Percentiles rank a stretch among this genome's conserved stretches.
Evolutionary conservation across 2,888 invertebrate species (phyloP).

Genomic region (Ophion obscuratus): DNA sequence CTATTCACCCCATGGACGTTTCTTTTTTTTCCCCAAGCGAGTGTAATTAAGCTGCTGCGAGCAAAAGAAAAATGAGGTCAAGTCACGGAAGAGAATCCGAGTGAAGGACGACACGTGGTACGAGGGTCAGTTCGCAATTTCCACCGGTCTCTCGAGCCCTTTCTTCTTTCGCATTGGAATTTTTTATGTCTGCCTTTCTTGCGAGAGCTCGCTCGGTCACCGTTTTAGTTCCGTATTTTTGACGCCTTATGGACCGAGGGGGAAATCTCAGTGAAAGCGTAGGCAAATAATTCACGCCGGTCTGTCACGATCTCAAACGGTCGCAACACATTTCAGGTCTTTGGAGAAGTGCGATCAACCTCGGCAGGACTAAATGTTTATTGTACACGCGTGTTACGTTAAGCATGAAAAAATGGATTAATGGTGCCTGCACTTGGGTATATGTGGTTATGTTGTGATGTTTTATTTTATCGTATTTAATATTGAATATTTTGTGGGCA

Average conservation of each 20-base stretch:
- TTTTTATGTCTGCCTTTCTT: neutral
- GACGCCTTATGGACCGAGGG: constrained; percentile 14
- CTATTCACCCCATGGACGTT: constrained; percentile 43
- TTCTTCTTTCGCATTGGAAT: constrained; percentile 16
- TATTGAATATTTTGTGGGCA: too few species aligned
- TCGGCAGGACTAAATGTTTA: neutral
- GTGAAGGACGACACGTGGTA: constrained; percentile 46
- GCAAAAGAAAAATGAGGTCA: constrained; percentile 60
- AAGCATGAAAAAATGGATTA: too few species aligned
- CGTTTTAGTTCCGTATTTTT: constrained; percentile 37
- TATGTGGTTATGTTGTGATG: too few species aligned
- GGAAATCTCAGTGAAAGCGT: neutral
- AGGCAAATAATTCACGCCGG: neutral
- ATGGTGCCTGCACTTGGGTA: too few species aligned
- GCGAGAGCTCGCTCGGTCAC: constrained; percentile 44
- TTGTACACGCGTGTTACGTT: too few species aligned
- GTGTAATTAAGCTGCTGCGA: constrained; percentile 63
- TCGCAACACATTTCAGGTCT: neutral
- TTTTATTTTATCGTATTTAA: too few species aligned
- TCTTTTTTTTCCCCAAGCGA: constrained; percentile 27
- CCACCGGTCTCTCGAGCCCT: constrained; percentile 32
- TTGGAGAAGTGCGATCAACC: neutral
- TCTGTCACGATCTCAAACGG: neutral
- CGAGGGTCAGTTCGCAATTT: constrained; percentile 57
- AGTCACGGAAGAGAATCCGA: constrained; percentile 36